Conservation (phyloP, 2,113 vertebrate genomes). For the Oncorhynchus mykiss region DNA sequence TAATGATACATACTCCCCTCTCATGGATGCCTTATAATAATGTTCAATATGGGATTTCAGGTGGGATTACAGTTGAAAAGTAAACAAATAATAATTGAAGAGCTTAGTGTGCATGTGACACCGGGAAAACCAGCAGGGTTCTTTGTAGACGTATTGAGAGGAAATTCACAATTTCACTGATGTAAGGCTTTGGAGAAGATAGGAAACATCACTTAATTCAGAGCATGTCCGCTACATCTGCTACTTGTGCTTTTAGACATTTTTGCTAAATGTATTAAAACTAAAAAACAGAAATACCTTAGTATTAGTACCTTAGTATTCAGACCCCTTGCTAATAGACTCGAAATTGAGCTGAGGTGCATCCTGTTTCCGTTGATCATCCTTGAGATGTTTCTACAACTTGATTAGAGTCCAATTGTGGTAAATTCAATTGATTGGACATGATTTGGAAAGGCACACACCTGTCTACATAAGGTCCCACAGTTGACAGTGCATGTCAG, state of each 20-base stretch:
- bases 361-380: no score
- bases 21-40: conserved; percentile 25
- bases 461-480: no score
- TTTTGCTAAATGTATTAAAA: no score
- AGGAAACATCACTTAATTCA: not conserved
- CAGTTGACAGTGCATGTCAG: no score
- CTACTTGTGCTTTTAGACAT: not conserved
- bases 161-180: not conserved
- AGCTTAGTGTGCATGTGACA: conserved; percentile 36
- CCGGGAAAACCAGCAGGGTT: conserved; percentile 3
- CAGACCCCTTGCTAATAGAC: no score
- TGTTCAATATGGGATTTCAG: conserved; percentile 36
- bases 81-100: conserved; percentile 29
- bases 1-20: conserved; percentile 5
- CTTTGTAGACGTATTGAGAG: conserved; percentile 22
- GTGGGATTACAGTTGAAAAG: conserved; percentile 8
- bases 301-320: no score
- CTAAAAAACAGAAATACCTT: not conserved
- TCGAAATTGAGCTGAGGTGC: no score
- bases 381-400: no score
- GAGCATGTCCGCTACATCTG: conserved; percentile 4
- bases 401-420: no score
- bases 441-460: no score
- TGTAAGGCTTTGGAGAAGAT: conserved; percentile 10
- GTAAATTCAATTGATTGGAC: no score